Evolutionary conservation across 2,113 vertebrate species (phyloP), one percentile per base, ranked within the genome.

Genomic region (Cheilinus undulatus): DNA sequence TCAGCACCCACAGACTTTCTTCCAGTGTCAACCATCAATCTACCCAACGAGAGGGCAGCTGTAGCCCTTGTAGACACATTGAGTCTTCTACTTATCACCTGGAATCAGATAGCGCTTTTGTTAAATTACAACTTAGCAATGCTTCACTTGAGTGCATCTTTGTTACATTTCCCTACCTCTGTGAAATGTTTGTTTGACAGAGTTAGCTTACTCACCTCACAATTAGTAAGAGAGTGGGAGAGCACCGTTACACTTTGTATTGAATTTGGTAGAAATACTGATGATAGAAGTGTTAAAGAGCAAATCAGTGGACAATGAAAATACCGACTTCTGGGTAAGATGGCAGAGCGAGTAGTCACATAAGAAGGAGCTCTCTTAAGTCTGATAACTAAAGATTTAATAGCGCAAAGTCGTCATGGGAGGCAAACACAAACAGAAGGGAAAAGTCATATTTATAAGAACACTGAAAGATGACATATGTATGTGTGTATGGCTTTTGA

Each of bases 1-100:
- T 56, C 57, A 52, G 61, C 76, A 80, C 73, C 70, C 83, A 80
- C 63, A 53, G 69, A 78, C 78, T 62, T 70, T 27, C 60, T 80
- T 69, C 73, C 49, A 67, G 67, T 76, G 79, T 76, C 79, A 64
- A 69, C 69, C 60, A 91, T 83, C 83, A 76, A 82, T 88, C 81
- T 75, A 60, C 40, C 59, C 66, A 85, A 72, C 46, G 5, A 83
- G 81, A 57, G 57, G 11, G 53, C 68, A 36, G 68, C 63, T 50
- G 36, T 15, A 50, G 68, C 38, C 20, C 45, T 60, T 50, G 12
- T 50, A 60, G 51, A 69, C 45, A 28, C 38, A 42, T 28, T 43
- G 48, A 56, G 32, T 79, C 51, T 27, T 58, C 28, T 19, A 7
- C 54, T 67, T 28, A 46, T 54, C 53, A 22, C 24, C 46, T 45